Conservation (phyloP, 2,113 vertebrate genomes). For the Centropus bengalensis region DNA sequence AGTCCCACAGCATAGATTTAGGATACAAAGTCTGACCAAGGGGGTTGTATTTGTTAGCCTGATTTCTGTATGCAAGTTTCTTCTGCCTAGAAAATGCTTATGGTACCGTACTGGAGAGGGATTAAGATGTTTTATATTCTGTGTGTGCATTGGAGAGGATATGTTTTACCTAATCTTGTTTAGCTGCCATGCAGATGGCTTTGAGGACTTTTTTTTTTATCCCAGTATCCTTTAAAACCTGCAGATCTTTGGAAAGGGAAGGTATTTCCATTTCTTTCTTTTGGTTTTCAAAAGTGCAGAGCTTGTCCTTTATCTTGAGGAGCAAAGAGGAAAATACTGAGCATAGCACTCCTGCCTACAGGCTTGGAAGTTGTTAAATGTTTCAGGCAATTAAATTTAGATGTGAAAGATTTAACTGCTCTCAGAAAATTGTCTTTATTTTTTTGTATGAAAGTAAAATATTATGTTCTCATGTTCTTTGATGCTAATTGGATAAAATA, state of each 20-base stretch:
- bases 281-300: conserved; percentile 61
- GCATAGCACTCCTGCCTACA: conserved; percentile 72
- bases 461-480: conserved; percentile 54
- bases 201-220: conserved; percentile 79
- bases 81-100: conserved; percentile 45
- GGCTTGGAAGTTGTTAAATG: conserved; percentile 81
- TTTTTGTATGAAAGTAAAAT: conserved; percentile 6
- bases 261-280: conserved; percentile 80
- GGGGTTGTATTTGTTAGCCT: not conserved
- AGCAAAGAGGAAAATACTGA: conserved; percentile 69
- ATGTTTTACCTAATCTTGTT: conserved; percentile 87
- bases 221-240: conserved; percentile 75
- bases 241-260: conserved; percentile 72
- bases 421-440: conserved; percentile 17
- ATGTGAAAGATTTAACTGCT: not conserved
- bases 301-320: conserved; percentile 69
- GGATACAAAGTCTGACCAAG: not conserved
- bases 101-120: conserved; percentile 46
- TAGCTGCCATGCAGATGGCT: conserved; percentile 83
- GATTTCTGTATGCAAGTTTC: not conserved
- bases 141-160: conserved; percentile 83
- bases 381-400: conserved; percentile 72
- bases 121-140: conserved; percentile 82
- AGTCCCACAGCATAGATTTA: not conserved
- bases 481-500: conserved; percentile 74